These are phyloP conservation scores for Siniperca undulata DNA, from an alignment of 2,797 vertebrate genomes.

Conservation along the genomic window DNA sequence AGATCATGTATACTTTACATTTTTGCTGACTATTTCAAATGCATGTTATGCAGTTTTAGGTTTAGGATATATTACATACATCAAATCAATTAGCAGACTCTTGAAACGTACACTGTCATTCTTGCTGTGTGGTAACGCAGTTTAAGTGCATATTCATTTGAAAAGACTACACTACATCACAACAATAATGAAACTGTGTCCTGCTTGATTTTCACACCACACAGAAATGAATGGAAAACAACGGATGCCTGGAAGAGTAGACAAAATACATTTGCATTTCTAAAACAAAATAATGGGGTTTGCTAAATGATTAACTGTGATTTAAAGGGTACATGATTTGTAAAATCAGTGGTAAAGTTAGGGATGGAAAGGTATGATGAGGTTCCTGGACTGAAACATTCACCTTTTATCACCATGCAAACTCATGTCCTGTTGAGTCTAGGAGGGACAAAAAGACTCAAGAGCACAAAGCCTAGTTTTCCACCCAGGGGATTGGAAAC, in stretches of 20 bases:
- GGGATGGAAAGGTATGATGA: not conserved
- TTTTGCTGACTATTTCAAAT: not conserved
- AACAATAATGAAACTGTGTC: not conserved
- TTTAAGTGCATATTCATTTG: not conserved
- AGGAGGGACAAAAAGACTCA: conserved; percentile 42
- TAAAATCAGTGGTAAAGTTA: not conserved
- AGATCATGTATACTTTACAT: too few species aligned
- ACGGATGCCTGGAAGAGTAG: not conserved
- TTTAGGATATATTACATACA: not conserved
- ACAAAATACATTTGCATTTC: not conserved
- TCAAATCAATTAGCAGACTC: not conserved
- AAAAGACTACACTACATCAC: not conserved
- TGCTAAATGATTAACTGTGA: not conserved
- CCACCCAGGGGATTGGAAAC: conserved; percentile 59
- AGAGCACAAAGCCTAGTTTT: conserved; percentile 61
- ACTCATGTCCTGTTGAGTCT: conserved; percentile 75
- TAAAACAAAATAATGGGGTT: not conserved
- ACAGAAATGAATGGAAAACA: not conserved
- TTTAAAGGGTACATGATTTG: not conserved
- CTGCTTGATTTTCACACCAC: not conserved
- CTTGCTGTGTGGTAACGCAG: not conserved
- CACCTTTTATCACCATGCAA: conserved; percentile 52
- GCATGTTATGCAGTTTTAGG: not conserved
- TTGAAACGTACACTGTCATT: not conserved
- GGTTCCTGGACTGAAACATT: conserved; percentile 32